phyloP scores from a whole-genome alignment of 2,113 vertebrate species.

The Crocuta crocuta region DNA sequence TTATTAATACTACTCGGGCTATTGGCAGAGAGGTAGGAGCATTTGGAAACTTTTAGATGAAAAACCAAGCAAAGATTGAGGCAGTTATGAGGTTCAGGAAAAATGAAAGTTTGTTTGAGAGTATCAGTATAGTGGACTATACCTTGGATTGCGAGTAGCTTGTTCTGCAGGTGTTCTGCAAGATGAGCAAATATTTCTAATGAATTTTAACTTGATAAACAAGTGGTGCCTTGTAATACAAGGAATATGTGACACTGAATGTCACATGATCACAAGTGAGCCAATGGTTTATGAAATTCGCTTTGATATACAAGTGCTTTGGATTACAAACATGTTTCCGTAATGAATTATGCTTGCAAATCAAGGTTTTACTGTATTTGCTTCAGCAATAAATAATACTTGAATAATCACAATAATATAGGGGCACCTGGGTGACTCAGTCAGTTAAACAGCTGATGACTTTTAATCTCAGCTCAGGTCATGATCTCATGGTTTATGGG shows the following conservation, averaged over 20 bases:
- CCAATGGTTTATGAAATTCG: no score
- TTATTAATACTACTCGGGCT: not conserved
- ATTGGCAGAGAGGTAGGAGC: not conserved
- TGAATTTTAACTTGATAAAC: no score
- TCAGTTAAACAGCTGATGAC: not conserved
- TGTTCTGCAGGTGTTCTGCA: no score
- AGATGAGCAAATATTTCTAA: no score
- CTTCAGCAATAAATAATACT: not conserved
- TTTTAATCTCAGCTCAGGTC: not conserved
- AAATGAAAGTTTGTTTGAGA: not conserved
- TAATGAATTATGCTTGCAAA: no score
- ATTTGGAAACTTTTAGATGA: not conserved
- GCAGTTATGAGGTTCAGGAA: not conserved
- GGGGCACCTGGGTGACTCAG: not conserved
- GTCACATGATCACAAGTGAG: no score
- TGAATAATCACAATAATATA: not conserved
- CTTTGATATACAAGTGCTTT: no score
- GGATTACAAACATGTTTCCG: no score
- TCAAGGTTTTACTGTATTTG: not conserved
- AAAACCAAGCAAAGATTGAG: not conserved
- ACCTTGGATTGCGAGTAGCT: no score
- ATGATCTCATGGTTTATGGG: not conserved
- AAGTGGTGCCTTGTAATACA: no score
- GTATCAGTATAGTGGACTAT: not conserved
- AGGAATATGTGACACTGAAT: no score